Evolutionary conservation across 2,797 vertebrate species (phyloP), one percentile per base, ranked within the genome.

Genomic region (Anguilla megastoma): DNA sequence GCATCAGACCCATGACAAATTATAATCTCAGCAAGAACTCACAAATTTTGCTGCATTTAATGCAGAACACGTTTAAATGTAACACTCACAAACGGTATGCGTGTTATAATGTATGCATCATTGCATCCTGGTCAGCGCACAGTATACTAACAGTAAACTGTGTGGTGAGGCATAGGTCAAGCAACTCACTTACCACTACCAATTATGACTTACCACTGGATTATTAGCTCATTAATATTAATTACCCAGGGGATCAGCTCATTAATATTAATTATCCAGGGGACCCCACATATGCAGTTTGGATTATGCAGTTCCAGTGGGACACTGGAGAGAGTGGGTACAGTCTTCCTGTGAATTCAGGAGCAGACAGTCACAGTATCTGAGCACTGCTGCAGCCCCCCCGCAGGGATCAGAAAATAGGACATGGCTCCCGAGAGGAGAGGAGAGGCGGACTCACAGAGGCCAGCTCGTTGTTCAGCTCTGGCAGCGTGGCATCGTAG

Each of bases 381-480:
- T 21, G 7, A 79, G 14, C 33, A 45, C 33, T 80, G 16, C 76
- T 7, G 18, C 45, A 80, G 76, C 41, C 76, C 27, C 36, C 36
- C 52, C 56, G 86, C 33, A 52, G 82, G 82, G 80, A 88, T 6
- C 12, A 18, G 50, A 63, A 90, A 58, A 5, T 85, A 90, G 87
- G 86, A 50, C 90, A 90, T 27, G 54, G 60, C 88, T 87, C 84
- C 74, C 56, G 27, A 58, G 30, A 85, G 41, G 18, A 45, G 18
- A 52, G 21, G 83, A 63, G 80, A 86, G 5, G 0, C 0, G 2
- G 9, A 93, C 97, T 91, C 92, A 99, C 98, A 0, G 98, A 97
- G 50, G 98, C 98, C 0, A 99, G 98, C 92, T 99, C 98, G 0
- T 99, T 98, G 0, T 97, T 98, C 91, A 99, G 94, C 90, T 98